Evolutionary conservation across 2,797 vertebrate species (phyloP), one percentile per base, ranked within the genome.

Genomic region (Enteromius trimaculatus): DNA sequence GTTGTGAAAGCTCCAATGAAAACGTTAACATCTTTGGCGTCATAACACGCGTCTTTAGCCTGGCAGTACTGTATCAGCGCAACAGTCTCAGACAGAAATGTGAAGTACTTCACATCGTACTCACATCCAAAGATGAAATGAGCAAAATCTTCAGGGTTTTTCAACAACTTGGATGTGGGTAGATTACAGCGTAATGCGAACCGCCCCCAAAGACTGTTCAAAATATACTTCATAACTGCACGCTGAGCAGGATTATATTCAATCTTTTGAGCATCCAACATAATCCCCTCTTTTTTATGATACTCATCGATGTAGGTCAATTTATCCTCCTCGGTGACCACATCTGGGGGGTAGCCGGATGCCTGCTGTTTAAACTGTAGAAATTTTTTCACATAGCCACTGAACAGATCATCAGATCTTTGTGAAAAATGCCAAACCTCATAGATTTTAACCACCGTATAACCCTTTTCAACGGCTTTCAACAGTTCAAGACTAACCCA

Each of bases 341-440:
- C 26, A 34, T 51, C 26, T 8, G 19, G 14, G 0, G 60, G 80
- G n/a, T 82, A 82, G 0, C 71, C 44, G 1, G 55, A 49, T 1
- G 71, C 71, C 26, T 76, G 39, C 13, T 76, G 71, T 49, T 82
- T 66, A 9, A 51, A 55, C 13, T 21, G 60, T 0, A 80, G n/a
- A 37, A 58, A 70, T 0, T 31, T 69, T 5, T 62, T 81, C 21
- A 80, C 31, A 60, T 71, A 58, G 16, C 70, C 31, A 19, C 65
- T 19, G 39, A 71, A 72, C 31, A 71, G 11, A 1, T 3, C 53
- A 3, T 74, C 69, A 1, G 69, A 81, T 6, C 26, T 26, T 1
- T 81, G 69, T 19, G 69, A 13, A 49, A 82, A 75, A 65, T 74
- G 80, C 39, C 80, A 75, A 0, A 82, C 69, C 13, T 81, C 80